A percentile compares a stretch with the other conserved stretches of the same genome.
These are phyloP conservation scores for Iguana delicatissima DNA, from an alignment of 2,797 vertebrate genomes.

Conservation along the genomic window DNA sequence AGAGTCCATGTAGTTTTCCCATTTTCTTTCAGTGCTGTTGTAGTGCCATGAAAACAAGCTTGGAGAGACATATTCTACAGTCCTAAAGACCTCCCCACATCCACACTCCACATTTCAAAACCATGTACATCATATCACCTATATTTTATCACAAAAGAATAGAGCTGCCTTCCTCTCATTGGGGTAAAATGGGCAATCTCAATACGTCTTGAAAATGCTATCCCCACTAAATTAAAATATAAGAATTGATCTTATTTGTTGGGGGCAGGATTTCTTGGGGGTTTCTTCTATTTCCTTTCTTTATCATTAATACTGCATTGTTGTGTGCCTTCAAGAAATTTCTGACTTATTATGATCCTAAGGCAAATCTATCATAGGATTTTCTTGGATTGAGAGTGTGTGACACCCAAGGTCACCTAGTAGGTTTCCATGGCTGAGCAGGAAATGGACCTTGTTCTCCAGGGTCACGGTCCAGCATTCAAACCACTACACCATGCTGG, in stretches of 20 bases:
- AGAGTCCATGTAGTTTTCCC: background rate
- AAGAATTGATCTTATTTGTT: background rate
- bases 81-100: background rate
- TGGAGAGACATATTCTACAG: background rate
- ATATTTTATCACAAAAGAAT: background rate
- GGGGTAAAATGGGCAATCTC: background rate
- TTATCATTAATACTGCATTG: background rate
- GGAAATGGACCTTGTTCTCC: too few relatives aligned
- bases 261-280: accelerated
- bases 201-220: background rate
- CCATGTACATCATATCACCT: background rate
- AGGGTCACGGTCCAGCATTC: too few relatives aligned
- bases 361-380: too few relatives aligned
- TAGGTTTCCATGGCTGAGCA: too few relatives aligned
- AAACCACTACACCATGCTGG: too few relatives aligned
- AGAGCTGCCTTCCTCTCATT: background rate
- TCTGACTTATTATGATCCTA: too few relatives aligned
- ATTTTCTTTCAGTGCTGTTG: background rate
- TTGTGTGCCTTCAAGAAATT: too few relatives aligned
- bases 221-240: background rate
- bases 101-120: background rate
- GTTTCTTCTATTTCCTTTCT: background rate
- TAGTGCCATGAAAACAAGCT: background rate
- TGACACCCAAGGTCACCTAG: too few relatives aligned
- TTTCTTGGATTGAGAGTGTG: too few relatives aligned